Percentiles rank a stretch among this genome's conserved stretches.
These are phyloP conservation scores for Drosophila multiciliata DNA, from an alignment of 2,888 invertebrate species.

Conservation along the genomic window DNA sequence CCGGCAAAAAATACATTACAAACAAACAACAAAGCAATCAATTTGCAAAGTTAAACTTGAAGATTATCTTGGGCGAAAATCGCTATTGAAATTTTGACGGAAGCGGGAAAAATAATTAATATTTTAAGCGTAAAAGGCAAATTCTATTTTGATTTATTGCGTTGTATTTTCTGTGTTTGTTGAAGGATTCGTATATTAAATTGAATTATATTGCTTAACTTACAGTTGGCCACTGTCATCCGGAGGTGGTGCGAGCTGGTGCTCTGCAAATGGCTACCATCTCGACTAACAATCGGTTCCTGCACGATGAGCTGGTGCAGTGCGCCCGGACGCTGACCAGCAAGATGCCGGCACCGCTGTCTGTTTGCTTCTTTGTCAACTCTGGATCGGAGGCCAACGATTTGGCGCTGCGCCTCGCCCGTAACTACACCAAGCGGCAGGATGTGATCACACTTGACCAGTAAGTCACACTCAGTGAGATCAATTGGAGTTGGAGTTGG, in stretches of 20 bases:
- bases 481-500: not conserved
- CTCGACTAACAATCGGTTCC: constrained; percentile 97
- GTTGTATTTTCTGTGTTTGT: not conserved
- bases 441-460: constrained; percentile 98
- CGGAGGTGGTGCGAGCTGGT: constrained; percentile 95
- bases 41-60: not conserved
- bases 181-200: not conserved
- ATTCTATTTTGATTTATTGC: not conserved
- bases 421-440: constrained; percentile 93
- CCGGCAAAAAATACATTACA: not conserved
- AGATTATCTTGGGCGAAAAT: not conserved
- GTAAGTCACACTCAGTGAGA: constrained; percentile 88
- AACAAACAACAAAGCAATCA: not conserved
- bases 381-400: constrained; percentile 99
- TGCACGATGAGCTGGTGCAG: constrained; percentile 97
- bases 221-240: constrained; percentile 99
- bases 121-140: not conserved
- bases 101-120: not conserved
- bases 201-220: constrained; percentile 54
- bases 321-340: constrained; percentile 93
- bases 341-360: constrained; percentile 92
- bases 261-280: constrained; percentile 95
- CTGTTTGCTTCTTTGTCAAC: constrained; percentile 98
- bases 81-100: not conserved
- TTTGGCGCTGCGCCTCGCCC: constrained; percentile 95